A percentile compares a stretch with the other conserved stretches of the same genome.
These are phyloP conservation scores for Streptopelia turtur DNA, from an alignment of 2,797 vertebrate genomes.

Conservation along the genomic window DNA sequence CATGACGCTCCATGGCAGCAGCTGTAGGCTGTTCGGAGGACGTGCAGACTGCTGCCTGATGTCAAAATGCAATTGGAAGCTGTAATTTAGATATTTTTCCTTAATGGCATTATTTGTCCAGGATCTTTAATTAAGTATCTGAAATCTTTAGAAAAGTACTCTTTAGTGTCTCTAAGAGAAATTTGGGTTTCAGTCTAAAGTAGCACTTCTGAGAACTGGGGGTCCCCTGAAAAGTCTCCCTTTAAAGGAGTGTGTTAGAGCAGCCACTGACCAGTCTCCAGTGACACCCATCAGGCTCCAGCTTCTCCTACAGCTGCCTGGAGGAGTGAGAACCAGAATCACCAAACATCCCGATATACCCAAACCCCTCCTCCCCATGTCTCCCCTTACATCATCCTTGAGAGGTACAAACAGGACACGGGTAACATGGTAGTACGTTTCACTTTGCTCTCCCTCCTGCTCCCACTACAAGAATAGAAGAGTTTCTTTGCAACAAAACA, in stretches of 20 bases:
- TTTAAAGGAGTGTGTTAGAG: background rate
- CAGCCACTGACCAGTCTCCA: background rate
- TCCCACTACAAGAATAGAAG: background rate
- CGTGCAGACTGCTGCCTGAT: background rate
- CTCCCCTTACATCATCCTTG: background rate
- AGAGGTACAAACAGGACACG: background rate
- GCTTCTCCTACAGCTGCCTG: background rate
- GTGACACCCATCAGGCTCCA: background rate
- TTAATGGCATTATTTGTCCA: background rate
- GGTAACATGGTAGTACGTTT: background rate
- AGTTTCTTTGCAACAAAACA: background rate
- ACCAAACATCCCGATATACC: background rate
- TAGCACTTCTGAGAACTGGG: background rate
- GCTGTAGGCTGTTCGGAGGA: background rate
- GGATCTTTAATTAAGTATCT: background rate
- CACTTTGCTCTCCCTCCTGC: background rate
- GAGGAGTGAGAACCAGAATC: background rate
- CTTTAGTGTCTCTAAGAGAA: background rate
- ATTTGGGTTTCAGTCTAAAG: background rate
- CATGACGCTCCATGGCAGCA: rapidly evolving
- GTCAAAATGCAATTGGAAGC: background rate
- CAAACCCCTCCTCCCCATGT: background rate
- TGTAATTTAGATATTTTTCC: background rate
- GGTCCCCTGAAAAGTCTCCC: background rate
- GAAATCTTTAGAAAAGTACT: background rate